These are phyloP conservation scores for Aviceda subcristata DNA, from an alignment of 2,113 vertebrate species.

Conservation along the genomic window DNA sequence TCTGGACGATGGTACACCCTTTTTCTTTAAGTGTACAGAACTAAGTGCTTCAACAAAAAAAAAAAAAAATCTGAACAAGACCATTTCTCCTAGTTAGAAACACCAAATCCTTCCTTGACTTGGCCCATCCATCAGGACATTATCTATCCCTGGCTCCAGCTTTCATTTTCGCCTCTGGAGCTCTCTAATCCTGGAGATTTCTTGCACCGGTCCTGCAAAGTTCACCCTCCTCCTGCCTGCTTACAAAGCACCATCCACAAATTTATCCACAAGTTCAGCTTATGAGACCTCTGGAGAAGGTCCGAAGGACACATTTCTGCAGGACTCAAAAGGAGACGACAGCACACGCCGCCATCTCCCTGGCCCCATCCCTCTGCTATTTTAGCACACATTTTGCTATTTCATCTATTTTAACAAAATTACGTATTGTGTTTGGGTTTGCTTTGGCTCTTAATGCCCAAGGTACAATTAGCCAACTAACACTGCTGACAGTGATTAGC, in stretches of 20 bases:
- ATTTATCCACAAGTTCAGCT: not conserved
- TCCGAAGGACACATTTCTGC: not conserved
- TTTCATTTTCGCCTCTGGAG: not conserved
- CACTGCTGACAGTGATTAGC: not conserved
- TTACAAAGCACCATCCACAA: not conserved
- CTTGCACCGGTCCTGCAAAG: not conserved
- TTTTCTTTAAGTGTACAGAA: not conserved
- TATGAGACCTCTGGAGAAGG: not conserved
- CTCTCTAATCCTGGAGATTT: not conserved
- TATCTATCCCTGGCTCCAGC: not conserved
- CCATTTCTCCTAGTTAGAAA: not conserved
- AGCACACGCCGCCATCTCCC: fast-evolving
- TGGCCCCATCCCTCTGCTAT: not conserved
- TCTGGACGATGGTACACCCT: not conserved
- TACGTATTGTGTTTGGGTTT: not conserved
- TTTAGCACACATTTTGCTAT: not conserved
- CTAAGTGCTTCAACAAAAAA: not conserved
- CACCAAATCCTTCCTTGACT: not conserved
- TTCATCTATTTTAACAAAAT: not conserved
- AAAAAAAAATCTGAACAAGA: not conserved
- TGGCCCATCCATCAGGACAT: not conserved
- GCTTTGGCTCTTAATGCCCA: not conserved
- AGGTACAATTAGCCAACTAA: conserved; percentile 41
- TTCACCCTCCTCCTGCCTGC: not conserved
- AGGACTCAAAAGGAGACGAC: not conserved